Percentiles rank a stretch among this genome's conserved stretches.
phyloP scores from a whole-genome alignment of 1,140 invertebrate species.

The Euwallacea similis region DNA sequence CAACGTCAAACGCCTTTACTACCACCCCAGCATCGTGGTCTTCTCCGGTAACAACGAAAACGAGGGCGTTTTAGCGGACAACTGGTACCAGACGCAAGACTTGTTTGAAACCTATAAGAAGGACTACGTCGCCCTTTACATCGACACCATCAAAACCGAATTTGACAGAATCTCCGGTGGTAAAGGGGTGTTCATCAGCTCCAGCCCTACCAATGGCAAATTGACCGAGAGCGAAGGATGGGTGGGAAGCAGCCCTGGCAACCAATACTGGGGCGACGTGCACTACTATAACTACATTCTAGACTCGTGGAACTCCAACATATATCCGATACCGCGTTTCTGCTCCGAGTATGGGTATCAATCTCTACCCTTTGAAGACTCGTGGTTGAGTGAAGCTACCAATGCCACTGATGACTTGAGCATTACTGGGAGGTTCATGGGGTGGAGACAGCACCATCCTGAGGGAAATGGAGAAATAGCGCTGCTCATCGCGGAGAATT shows the following conservation, averaged over 20 bases:
- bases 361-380: constrained; percentile 74
- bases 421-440: constrained; percentile 64
- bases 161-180: constrained; percentile 57
- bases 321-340: constrained; percentile 82
- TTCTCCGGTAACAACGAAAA: constrained; percentile 99
- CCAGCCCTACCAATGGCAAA: constrained; percentile 91
- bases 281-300: constrained; percentile 90
- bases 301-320: constrained; percentile 78
- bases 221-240: constrained; percentile 76
- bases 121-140: constrained; percentile 89
- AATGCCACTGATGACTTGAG: constrained; percentile 60
- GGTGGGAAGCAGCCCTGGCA: constrained; percentile 73
- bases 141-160: constrained; percentile 72
- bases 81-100: constrained; percentile 74
- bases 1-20: constrained; percentile 81
- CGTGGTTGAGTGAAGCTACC: constrained; percentile 60
- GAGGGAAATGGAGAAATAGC: constrained; percentile 67
- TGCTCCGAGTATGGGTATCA: constrained; percentile 96
- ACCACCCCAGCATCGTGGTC: constrained; percentile 86
- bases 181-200: constrained; percentile 73
- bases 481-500: constrained; percentile 61
- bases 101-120: constrained; percentile 65
- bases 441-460: constrained; percentile 82
- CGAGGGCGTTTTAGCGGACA: constrained; percentile 81
- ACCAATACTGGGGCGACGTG: constrained; percentile 83